Evolutionary conservation across 2,797 vertebrate species (phyloP), one percentile per base, ranked within the genome.

Genomic region (Argya squamiceps): DNA sequence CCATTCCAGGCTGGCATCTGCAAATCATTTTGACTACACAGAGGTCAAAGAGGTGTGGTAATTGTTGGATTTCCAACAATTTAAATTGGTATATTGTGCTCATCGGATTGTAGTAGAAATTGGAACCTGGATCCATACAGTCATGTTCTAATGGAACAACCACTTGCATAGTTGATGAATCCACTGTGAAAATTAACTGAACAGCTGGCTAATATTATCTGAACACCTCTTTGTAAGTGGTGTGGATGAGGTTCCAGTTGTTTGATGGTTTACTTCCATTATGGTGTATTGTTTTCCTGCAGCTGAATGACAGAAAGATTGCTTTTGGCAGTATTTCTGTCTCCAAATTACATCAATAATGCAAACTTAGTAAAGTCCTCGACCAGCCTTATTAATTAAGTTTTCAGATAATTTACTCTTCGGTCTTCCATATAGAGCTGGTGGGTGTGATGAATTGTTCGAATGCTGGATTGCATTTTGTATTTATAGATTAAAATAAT

Each of bases 401-500:
- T 89, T 95, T 93, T 92, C 62, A 64, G 83, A 53, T 73, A 69
- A 39, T 86, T 94, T 95, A 76, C 67, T 88, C 73, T 90, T 87
- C 46, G 56, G 74, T 95, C 70, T 94, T 90, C 49, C 36, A 9
- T 84, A 73, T 18, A 70, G 52, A 88, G 41, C 36, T 93, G 73
- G 67, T 73, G 70, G 37, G 15, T 73, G 36, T 69, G 71, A 73
- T 52, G 70, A 63, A 88, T 77, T 79, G 3, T 65, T 89, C 92
- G 52, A 87, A 88, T 84, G 44, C 68, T 81, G 91, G 88, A 77
- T 89, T 92, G 58, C 58, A 68, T 94, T 92, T 95, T 80, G 27
- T 93, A 89, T 92, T 96, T 91, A 88, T 44, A 74, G 78, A 93
- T 91, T 90, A 92, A 95, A 96, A 84, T 65, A 88, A 75, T 83